Evolutionary conservation across 2,888 invertebrate genomes (phyloP), one percentile per base, ranked within the genome.

Genomic region (Dynastes tityus): DNA sequence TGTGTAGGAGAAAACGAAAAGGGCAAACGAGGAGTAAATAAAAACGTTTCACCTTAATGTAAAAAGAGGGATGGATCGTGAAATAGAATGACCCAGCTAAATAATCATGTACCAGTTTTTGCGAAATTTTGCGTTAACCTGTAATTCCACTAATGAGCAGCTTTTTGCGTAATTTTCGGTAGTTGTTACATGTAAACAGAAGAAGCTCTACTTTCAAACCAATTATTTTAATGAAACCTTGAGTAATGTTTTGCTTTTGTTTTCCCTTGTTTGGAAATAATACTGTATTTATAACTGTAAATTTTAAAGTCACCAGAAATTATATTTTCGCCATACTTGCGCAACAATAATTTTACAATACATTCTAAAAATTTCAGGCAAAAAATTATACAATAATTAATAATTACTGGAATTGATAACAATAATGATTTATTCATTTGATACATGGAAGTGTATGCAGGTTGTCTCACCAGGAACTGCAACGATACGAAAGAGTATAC

Each of bases 141-240:
- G 61, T 45, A 74, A 61, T 74, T 61, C 61, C 1, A 45, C 61
- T 74, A 74, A 74, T 74, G 63, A 74, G 63, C 27, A 51, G 68
- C 16, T 51, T 51, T 6, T 51, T 29, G 49, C 55, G 45, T 61
- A 61, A 49, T 61, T 61, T 58, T 74, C 61, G 73, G 73, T 40
- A 5, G 45, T 45, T 40, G 27, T 74, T 74, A 51, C 22, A 27
- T 29, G 27, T 11, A 13, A 51, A 51, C 49, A 5, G 16, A 53
- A 45, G 49, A 27, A 22, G 51, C 5, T 13, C 51, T 13, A 13
- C 68, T 51, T 68, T 68, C 51, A 29, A 49, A 2, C 27, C 40
- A 68, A 68, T 68, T 68, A 68, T 51, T 51, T 49, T 68, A 68
- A 68, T 29, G 51, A 68, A 68, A 29, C 27, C 51, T 2, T 13